A percentile compares a stretch with the other conserved stretches of the same genome.
These are phyloP conservation scores for Bucco capensis DNA, from an alignment of 2,113 vertebrate genomes.

Conservation along the genomic window DNA sequence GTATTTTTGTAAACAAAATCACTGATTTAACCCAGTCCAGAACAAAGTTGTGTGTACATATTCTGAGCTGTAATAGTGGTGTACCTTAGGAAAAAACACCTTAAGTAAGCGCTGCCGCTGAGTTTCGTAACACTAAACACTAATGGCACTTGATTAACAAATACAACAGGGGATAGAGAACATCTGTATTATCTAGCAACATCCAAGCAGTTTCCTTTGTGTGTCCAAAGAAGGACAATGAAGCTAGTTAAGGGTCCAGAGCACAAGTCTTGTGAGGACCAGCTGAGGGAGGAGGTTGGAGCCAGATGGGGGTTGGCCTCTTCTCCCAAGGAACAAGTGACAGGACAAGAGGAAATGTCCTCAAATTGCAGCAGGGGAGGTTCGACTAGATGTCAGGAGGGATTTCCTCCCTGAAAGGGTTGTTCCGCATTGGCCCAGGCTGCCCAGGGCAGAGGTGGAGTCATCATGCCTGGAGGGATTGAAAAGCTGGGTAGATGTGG, in stretches of 20 bases:
- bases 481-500: neutral
- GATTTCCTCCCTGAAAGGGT: neutral
- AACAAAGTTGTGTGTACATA: slow-evolving; percentile 68
- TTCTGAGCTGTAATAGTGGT: slow-evolving; percentile 39
- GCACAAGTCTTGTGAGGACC: neutral
- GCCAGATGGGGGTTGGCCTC: too few species aligned
- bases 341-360: neutral
- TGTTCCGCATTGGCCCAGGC: neutral
- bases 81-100: slow-evolving; percentile 50
- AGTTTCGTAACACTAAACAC: slow-evolving; percentile 40
- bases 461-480: neutral
- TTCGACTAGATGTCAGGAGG: neutral
- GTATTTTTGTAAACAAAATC: slow-evolving; percentile 73
- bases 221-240: too few species aligned
- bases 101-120: neutral
- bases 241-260: neutral
- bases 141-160: neutral
- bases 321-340: neutral
- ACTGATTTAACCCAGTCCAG: slow-evolving; percentile 65
- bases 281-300: neutral
- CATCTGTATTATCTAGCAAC: neutral
- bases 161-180: neutral
- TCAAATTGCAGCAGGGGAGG: neutral
- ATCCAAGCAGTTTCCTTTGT: neutral
- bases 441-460: neutral